Base-by-base conservation (phyloP, 2,797 vertebrate genomes). In the Gallinago nigripennis region DNA sequence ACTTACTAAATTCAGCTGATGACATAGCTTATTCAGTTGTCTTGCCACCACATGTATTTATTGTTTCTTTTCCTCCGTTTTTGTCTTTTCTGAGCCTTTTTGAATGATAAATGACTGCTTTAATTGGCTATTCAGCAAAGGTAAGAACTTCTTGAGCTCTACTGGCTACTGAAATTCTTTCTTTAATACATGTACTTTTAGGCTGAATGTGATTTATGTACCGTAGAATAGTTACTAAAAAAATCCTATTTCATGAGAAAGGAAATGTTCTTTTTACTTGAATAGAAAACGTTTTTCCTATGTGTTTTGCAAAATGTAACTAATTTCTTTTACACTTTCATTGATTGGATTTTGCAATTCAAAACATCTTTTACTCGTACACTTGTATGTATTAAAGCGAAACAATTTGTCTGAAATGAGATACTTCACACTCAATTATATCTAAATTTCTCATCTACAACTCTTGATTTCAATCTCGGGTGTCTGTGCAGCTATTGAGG, bases 261-360 rank as follows among this genome's bases (percentile, higher is more conserved):
- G 83, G 94, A 94, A 96, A 88, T 53, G 56, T 89, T 93, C 89
- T 69, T 94, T 75, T 92, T 90, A 82, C n/a, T 94, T 94, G 82
- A 96, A 81, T 85, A 69, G 86, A 86, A 94, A 95, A 91, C 80
- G 65, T 76, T 94, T 97, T 95, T 94, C 76, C 71, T 90, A 25
- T 88, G 84, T 92, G 66, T 96, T 96, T 81, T 86, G 90, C 61
- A 96, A 96, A 97, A 96, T 97, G 90, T 97, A 97, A 90, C 93
- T 96, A 96, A 96, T 97, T 97, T 97, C 93, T 83, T 85, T 94
- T 92, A 92, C 85, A 86, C 70, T 96, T 96, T 39, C 80, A 93
- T 89, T 94, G 94, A 97, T 92, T 97, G 90, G 78, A 91, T 97
- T 97, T 97, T 97, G 95, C 78, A 97, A 94, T 97, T 98, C 94